Conservation (phyloP, 92 coral and sea anemone species). For the Hydrozoanthus gracilis region DNA sequence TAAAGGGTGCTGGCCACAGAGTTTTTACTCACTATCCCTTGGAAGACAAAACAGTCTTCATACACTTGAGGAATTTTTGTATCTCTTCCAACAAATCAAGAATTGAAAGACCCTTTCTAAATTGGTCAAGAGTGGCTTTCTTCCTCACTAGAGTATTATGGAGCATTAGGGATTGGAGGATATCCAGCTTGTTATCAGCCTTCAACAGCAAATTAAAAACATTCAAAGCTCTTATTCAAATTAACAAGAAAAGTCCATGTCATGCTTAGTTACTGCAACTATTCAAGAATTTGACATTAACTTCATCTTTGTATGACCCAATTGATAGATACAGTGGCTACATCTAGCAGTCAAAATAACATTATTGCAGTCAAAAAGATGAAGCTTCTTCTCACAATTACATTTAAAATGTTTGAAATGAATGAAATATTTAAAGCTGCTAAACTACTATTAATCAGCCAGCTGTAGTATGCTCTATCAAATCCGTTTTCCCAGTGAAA, state of each 20-base stretch:
- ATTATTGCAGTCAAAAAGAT: not conserved
- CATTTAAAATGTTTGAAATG: slow-evolving; percentile 2
- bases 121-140: slow-evolving; percentile 57
- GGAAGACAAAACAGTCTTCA: slow-evolving; percentile 51
- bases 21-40: slow-evolving; percentile 44
- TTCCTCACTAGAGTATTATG: slow-evolving; percentile 48
- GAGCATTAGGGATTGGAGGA: slow-evolving; percentile 50
- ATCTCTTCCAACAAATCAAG: slow-evolving; percentile 60
- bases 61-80: slow-evolving; percentile 55
- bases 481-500: not conserved
- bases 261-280: not conserved
- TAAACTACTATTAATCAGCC: slow-evolving; percentile 4
- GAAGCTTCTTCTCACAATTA: slow-evolving; percentile 6
- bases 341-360: not conserved
- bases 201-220: slow-evolving; percentile 15
- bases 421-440: slow-evolving; percentile 2
- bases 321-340: not conserved
- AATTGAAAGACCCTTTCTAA: slow-evolving; percentile 59
- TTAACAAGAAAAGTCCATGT: slow-evolving; percentile 4
- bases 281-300: not conserved
- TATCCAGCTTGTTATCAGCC: slow-evolving; percentile 49
- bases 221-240: slow-evolving; percentile 19
- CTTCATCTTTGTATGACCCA: not conserved
- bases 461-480: not conserved
- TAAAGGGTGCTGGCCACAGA: slow-evolving; percentile 36